Evolutionary conservation across 2,797 vertebrate species (phyloP).

Genomic region (Schizopygopsis pylzovi): DNA sequence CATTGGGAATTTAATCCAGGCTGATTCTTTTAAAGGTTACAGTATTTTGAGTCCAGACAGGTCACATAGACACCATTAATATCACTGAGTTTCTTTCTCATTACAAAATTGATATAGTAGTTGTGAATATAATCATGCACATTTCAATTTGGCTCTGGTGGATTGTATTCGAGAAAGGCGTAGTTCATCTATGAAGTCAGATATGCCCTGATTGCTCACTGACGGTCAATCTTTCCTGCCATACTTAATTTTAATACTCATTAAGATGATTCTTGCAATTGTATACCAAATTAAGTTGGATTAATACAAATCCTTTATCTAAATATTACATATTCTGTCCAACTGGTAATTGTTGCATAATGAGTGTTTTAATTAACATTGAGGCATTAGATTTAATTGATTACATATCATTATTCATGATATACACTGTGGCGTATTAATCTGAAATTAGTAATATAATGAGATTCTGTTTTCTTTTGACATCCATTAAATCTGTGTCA

Average conservation of each 20-base stretch:
- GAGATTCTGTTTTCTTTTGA: constrained; percentile 17
- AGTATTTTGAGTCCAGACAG: constrained; percentile 38
- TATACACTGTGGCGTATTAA: background rate
- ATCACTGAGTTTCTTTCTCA: background rate
- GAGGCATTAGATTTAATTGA: constrained; percentile 2
- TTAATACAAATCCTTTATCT: background rate
- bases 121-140: constrained; percentile 11
- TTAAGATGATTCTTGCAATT: constrained; percentile 20
- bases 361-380: background rate
- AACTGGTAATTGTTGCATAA: background rate
- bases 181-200: constrained; percentile 45
- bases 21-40: constrained; percentile 43
- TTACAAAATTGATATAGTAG: background rate
- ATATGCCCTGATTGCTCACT: constrained; percentile 48
- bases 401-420: background rate
- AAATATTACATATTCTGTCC: background rate
- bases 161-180: constrained; percentile 45
- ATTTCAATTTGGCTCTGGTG: background rate
- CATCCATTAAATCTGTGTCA: background rate
- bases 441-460: background rate
- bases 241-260: constrained; percentile 53
- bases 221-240: constrained; percentile 64
- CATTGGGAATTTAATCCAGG: constrained; percentile 34
- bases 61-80: constrained; percentile 21
- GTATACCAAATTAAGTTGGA: background rate